Conservation (phyloP, 2,888 invertebrate genomes). For the Pollenia amentaria region DNA sequence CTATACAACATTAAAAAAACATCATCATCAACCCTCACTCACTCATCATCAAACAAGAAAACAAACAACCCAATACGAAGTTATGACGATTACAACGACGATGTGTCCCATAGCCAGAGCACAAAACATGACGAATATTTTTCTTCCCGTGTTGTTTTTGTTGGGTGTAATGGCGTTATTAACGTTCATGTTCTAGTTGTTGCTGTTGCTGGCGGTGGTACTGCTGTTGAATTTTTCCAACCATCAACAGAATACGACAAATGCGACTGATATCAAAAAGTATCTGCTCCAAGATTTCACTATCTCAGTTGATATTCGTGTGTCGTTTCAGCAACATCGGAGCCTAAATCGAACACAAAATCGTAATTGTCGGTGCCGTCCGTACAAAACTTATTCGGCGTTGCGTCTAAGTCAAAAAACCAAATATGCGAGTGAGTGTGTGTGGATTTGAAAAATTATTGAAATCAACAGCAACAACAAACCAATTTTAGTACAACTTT, state of each 20-base stretch:
- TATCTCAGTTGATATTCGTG: conserved; percentile 78
- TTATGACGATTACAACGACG: conserved; percentile 63
- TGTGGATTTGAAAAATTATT: conserved; percentile 48
- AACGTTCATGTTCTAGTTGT: not conserved
- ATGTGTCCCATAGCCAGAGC: conserved; percentile 35
- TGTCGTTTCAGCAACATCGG: conserved; percentile 76
- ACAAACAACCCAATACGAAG: conserved; percentile 53
- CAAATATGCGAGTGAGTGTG: conserved; percentile 4
- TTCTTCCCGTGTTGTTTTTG: conserved; percentile 12
- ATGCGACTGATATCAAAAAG: conserved; percentile 73
- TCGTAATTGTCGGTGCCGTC: not conserved
- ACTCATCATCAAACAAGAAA: conserved; percentile 13
- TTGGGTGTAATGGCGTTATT: conserved; percentile 17
- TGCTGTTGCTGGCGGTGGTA: conserved; percentile 37
- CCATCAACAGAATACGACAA: conserved; percentile 55
- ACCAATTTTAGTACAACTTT: conserved; percentile 39
- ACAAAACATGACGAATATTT: conserved; percentile 55
- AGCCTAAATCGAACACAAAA: conserved; percentile 33
- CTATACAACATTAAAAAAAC: conserved; percentile 13
- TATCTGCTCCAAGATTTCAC: conserved; percentile 76
- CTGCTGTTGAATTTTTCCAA: conserved; percentile 21
- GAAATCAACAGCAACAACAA: conserved; percentile 29
- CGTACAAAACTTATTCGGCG: conserved; percentile 20
- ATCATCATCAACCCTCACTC: conserved; percentile 45
- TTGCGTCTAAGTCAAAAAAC: conserved; percentile 39